A percentile compares a stretch with the other conserved stretches of the same genome.
phyloP scores from a whole-genome alignment of 37 sponge, comb jelly and placozoan genomes.

The Dysidea cf. avara region DNA sequence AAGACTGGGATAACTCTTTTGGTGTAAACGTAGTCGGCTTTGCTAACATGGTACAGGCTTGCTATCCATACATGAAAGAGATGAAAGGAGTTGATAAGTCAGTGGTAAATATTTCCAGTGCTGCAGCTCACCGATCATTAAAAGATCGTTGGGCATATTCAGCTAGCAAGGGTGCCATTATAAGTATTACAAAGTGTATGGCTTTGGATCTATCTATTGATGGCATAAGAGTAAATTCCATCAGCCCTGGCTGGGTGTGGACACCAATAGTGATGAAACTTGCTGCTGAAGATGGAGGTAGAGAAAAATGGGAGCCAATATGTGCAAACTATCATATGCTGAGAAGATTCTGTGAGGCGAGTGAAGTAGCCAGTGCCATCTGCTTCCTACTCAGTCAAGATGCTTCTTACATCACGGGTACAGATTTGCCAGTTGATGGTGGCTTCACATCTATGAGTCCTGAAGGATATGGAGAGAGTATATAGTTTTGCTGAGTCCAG shows the following conservation, averaged over 20 bases:
- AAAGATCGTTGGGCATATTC: constrained; percentile 74
- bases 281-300: constrained; percentile 74
- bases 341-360: constrained; percentile 51
- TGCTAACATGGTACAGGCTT: constrained; percentile 85
- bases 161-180: constrained; percentile 80
- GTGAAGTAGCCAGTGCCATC: constrained; percentile 68
- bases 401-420: constrained; percentile 73
- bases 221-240: constrained; percentile 72
- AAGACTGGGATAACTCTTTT: constrained; percentile 86
- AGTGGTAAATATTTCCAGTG: constrained; percentile 74
- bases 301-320: constrained; percentile 77
- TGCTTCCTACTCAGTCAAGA: constrained; percentile 77
- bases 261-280: constrained; percentile 80
- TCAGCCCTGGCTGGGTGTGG: constrained; percentile 91
- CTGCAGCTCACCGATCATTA: constrained; percentile 62
- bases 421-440: constrained; percentile 81
- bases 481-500: too few relatives aligned
- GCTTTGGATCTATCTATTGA: constrained; percentile 74
- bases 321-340: constrained; percentile 87
- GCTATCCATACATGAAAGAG: constrained; percentile 61
- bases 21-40: constrained; percentile 78
- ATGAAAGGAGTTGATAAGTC: constrained; percentile 17
- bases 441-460: constrained; percentile 80
- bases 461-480: constrained; percentile 75
- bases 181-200: constrained; percentile 78